These are phyloP conservation scores for Isichthys henryi DNA, from an alignment of 2,113 vertebrate species.

Conservation along the genomic window DNA sequence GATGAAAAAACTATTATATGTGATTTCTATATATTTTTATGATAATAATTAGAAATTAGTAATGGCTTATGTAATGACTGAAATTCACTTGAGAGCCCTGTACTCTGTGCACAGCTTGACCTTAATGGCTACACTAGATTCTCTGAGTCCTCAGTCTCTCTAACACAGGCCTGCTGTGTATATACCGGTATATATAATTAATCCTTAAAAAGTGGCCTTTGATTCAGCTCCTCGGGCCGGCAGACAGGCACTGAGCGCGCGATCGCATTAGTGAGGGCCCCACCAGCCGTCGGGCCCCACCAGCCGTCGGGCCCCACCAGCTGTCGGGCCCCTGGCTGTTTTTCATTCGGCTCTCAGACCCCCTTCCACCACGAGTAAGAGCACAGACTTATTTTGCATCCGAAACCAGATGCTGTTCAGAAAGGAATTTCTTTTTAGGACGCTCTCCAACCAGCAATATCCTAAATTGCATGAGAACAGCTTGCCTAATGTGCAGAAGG, in stretches of 20 bases:
- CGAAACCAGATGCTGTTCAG: neutral
- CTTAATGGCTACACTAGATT: neutral
- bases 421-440: neutral
- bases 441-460: neutral
- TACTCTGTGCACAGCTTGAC: neutral
- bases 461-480: neutral
- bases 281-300: slow-evolving; percentile 50
- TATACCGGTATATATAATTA: slow-evolving; percentile 6
- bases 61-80: neutral
- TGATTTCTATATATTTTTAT: neutral
- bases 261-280: slow-evolving; percentile 44
- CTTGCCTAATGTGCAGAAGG: neutral
- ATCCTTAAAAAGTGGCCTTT: slow-evolving; percentile 21
- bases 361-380: neutral
- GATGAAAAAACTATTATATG: neutral
- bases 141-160: neutral
- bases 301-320: slow-evolving; percentile 53
- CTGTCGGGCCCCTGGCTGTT: slow-evolving; percentile 57
- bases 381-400: neutral
- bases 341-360: slow-evolving; percentile 53
- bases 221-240: neutral
- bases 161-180: neutral
- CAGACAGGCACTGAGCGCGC: slow-evolving; percentile 45
- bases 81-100: neutral
- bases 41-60: neutral